A percentile compares a stretch with the other conserved stretches of the same genome.
phyloP scores from a whole-genome alignment of 1,140 invertebrate species.

The Odontomachus brunneus region DNA sequence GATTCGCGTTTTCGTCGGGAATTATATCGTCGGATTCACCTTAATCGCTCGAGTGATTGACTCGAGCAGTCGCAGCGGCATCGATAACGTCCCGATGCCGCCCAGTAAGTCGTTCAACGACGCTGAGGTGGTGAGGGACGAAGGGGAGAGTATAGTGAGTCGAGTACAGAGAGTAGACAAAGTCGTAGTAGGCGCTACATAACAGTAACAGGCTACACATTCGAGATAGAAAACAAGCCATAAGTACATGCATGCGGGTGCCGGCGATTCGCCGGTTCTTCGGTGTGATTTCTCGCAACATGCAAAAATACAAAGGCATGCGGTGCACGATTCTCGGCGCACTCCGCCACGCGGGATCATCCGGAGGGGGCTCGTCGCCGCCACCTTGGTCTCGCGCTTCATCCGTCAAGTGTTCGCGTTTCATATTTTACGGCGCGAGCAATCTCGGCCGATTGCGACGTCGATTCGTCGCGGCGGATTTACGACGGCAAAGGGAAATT shows the following conservation, averaged over 20 bases:
- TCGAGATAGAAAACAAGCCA: slow-evolving; percentile 58
- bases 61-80: background rate
- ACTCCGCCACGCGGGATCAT: slow-evolving; percentile 51
- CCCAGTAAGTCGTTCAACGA: slow-evolving; percentile 3
- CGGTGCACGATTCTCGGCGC: slow-evolving; percentile 66
- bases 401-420: slow-evolving; percentile 45
- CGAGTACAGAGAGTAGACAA: slow-evolving; percentile 69
- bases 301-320: slow-evolving; percentile 69
- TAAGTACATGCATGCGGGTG: slow-evolving; percentile 64
- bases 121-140: background rate
- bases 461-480: slow-evolving; percentile 38
- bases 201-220: slow-evolving; percentile 56
- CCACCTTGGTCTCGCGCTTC: slow-evolving; percentile 39
- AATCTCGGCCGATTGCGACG: slow-evolving; percentile 47
- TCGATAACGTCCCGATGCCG: background rate
- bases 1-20: background rate
- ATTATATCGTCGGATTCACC: background rate
- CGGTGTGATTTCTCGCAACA: slow-evolving; percentile 31
- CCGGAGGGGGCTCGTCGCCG: slow-evolving; percentile 3
- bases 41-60: background rate
- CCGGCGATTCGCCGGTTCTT: slow-evolving; percentile 34
- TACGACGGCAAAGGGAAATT: slow-evolving; percentile 44
- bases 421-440: slow-evolving; percentile 38
- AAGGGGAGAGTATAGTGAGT: slow-evolving; percentile 65
- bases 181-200: slow-evolving; percentile 59